phyloP scores from a whole-genome alignment of 2,888 invertebrate genomes.

The Heliconius sara region DNA sequence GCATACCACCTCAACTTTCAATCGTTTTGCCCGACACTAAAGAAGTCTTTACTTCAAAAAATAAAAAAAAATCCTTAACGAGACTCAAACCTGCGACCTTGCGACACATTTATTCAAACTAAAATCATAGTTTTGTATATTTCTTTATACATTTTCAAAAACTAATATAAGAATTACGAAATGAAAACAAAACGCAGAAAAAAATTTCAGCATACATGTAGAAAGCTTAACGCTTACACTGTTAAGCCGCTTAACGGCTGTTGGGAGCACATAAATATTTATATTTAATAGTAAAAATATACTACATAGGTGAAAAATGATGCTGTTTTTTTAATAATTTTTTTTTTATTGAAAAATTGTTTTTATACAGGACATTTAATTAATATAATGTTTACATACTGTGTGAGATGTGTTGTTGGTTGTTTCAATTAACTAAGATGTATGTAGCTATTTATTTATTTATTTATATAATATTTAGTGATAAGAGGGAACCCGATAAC shows the following conservation, averaged over 20 bases:
- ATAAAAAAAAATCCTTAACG: not conserved
- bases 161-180: conserved; percentile 6
- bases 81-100: not conserved
- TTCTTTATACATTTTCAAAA: not conserved
- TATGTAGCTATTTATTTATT: not conserved
- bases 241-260: conserved; percentile 35
- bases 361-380: too few relatives aligned
- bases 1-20: too few relatives aligned
- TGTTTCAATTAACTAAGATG: too few relatives aligned
- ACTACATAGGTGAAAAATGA: not conserved
- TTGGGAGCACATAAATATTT: conserved; percentile 28
- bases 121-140: not conserved
- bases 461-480: not conserved
- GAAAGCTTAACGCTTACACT: conserved; percentile 29
- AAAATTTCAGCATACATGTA: conserved; percentile 24
- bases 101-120: not conserved
- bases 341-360: not conserved
- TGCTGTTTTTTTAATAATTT: not conserved
- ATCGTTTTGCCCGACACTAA: too few relatives aligned
- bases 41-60: too few relatives aligned
- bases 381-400: too few relatives aligned
- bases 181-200: conserved; percentile 6
- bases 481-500: not conserved
- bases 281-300: conserved; percentile 34
- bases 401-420: too few relatives aligned